Conservation (phyloP, 2,113 vertebrate species). For the Epinephelus fuscoguttatus region DNA sequence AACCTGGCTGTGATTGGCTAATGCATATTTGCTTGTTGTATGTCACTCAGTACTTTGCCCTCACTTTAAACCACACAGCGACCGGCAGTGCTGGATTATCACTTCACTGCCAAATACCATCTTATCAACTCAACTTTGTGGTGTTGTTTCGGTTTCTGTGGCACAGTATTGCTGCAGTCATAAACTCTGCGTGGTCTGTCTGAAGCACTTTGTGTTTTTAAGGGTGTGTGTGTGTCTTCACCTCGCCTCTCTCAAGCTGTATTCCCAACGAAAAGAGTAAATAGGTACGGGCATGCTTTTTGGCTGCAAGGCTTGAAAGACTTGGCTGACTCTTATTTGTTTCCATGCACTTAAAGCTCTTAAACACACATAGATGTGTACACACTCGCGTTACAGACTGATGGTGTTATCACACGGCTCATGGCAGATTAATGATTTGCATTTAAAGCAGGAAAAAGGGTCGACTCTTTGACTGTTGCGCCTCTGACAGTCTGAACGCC, state of each 20-base stretch:
- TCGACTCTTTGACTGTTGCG: background rate
- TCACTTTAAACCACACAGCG: constrained; percentile 19
- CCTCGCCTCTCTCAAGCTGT: constrained; percentile 17
- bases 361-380: constrained; percentile 15
- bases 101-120: constrained; percentile 19
- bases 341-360: constrained; percentile 38
- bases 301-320: constrained; percentile 53
- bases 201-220: constrained; percentile 21
- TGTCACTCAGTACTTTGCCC: constrained; percentile 35
- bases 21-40: constrained; percentile 10
- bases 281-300: constrained; percentile 70
- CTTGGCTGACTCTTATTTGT: constrained; percentile 46
- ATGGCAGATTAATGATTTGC: constrained; percentile 35
- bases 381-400: constrained; percentile 17
- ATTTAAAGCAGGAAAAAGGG: background rate
- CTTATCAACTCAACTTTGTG: background rate
- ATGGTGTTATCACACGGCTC: constrained; percentile 17
- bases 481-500: background rate
- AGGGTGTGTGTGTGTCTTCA: constrained; percentile 16
- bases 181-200: background rate
- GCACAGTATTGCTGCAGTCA: background rate
- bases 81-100: constrained; percentile 11
- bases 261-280: constrained; percentile 24
- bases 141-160: background rate
- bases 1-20: constrained; percentile 13